Conservation (phyloP, 2,888 invertebrate genomes). For the Agriopis aurantiaria region DNA sequence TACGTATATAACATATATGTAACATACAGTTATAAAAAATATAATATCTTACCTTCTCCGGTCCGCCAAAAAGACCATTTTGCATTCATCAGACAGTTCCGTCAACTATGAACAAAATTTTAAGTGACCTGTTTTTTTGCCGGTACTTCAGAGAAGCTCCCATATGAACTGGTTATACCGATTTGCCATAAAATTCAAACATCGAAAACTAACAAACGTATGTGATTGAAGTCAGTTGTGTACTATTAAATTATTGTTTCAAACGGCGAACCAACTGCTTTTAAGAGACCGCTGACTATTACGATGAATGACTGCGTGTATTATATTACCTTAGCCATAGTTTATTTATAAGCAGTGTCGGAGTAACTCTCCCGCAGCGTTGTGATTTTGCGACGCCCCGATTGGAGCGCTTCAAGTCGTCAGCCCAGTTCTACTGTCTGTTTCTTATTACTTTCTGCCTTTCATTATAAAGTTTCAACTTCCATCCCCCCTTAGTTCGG, state of each 20-base stretch:
- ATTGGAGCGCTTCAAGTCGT: background rate
- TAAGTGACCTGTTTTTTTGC: too few species aligned
- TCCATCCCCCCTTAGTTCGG: too few species aligned
- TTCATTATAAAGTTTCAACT: too few species aligned
- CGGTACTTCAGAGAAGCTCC: too few species aligned
- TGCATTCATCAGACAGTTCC: too few species aligned
- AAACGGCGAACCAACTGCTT: background rate
- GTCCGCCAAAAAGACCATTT: too few species aligned
- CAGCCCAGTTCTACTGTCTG: background rate
- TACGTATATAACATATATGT: too few species aligned
- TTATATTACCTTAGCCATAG: conserved; percentile 52
- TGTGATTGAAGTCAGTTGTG: background rate
- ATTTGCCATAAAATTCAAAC: background rate
- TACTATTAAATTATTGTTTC: background rate
- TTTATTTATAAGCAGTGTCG: conserved; percentile 65
- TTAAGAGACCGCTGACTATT: conserved; percentile 43
- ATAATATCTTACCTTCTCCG: too few species aligned
- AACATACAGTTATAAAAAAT: too few species aligned
- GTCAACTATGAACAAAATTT: too few species aligned
- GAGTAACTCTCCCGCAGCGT: conserved; percentile 70
- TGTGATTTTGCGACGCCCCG: conserved; percentile 68
- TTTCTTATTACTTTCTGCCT: background rate
- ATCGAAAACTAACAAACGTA: background rate
- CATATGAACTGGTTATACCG: too few species aligned
- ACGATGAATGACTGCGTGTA: conserved; percentile 64